Percentiles rank a stretch among this genome's conserved stretches.
These are phyloP conservation scores for Ptilonorhynchus violaceus DNA, from an alignment of 2,113 vertebrate genomes.

Conservation along the genomic window DNA sequence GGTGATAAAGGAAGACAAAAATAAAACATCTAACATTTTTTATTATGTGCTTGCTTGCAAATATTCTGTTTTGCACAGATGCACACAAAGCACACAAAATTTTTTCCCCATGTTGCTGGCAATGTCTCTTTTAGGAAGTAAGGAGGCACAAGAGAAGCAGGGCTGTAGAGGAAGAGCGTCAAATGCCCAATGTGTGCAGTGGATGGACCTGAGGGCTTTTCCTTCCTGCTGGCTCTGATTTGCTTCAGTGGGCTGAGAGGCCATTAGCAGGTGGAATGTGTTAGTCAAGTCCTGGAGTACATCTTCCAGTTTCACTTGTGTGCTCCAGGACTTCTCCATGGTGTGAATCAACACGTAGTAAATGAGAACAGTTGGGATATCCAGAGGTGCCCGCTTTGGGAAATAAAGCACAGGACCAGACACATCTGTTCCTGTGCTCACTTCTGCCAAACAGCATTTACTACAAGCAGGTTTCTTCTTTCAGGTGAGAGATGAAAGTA, in stretches of 20 bases:
- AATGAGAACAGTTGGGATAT: neutral
- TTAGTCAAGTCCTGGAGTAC: neutral
- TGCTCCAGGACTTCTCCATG: neutral
- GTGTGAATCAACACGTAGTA: neutral
- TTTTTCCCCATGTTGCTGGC: neutral
- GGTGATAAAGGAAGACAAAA: neutral
- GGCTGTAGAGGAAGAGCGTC: neutral
- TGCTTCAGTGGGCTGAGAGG: neutral
- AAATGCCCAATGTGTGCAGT: rapidly evolving
- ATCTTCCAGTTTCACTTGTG: neutral
- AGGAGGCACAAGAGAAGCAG: neutral
- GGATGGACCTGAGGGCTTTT: neutral
- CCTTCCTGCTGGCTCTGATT: neutral
- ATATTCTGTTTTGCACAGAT: neutral
- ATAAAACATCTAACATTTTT: neutral
- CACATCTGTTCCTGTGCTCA: neutral
- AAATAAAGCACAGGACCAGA: neutral
- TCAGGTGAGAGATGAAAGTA: neutral
- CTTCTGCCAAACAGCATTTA: neutral
- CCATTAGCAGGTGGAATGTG: neutral
- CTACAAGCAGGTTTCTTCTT: neutral
- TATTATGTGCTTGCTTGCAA: rapidly evolving
- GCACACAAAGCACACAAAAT: neutral
- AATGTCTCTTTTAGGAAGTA: neutral
- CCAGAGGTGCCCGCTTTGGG: rapidly evolving